A percentile compares a stretch with the other conserved stretches of the same genome.
phyloP scores from a whole-genome alignment of 2,113 vertebrate genomes.

The Rana temporaria region DNA sequence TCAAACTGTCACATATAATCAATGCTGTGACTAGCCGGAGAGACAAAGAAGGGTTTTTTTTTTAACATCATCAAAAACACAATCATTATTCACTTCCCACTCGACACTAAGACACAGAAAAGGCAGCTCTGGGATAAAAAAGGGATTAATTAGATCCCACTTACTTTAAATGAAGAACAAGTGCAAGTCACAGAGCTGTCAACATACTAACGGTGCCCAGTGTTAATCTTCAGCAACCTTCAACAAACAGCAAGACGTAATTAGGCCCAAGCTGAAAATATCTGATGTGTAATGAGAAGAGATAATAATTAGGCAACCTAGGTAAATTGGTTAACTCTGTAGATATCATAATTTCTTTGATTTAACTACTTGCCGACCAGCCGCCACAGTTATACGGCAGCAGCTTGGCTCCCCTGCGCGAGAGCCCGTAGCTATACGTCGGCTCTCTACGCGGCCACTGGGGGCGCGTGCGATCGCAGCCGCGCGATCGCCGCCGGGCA shows the following conservation, averaged over 20 bases:
- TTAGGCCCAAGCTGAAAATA: background rate
- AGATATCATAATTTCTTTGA: background rate
- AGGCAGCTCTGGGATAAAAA: slow-evolving; percentile 63
- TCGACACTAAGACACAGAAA: slow-evolving; percentile 66
- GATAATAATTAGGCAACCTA: background rate
- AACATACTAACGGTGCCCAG: slow-evolving; percentile 69
- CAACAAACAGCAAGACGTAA: background rate
- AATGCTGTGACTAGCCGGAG: slow-evolving; percentile 61
- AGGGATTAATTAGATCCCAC: slow-evolving; percentile 66
- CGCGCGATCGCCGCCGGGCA: too few species aligned
- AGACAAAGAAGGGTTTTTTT: slow-evolving; percentile 52
- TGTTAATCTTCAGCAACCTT: slow-evolving; percentile 67
- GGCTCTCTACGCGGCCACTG: too few species aligned
- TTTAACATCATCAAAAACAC: slow-evolving; percentile 63
- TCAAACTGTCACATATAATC: slow-evolving; percentile 61
- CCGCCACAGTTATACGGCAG: too few species aligned
- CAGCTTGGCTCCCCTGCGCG: too few species aligned
- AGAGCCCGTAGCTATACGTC: too few species aligned
- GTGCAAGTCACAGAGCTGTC: slow-evolving; percentile 69
- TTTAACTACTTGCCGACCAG: too few species aligned
- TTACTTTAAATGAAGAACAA: slow-evolving; percentile 71
- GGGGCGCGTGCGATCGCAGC: too few species aligned
- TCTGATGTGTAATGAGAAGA: background rate
- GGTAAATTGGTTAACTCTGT: background rate
- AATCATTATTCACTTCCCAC: slow-evolving; percentile 69